Percentiles rank a stretch among this genome's conserved stretches.
Conservation (phyloP, 2,797 vertebrate genomes). For the Cygnus olor region DNA sequence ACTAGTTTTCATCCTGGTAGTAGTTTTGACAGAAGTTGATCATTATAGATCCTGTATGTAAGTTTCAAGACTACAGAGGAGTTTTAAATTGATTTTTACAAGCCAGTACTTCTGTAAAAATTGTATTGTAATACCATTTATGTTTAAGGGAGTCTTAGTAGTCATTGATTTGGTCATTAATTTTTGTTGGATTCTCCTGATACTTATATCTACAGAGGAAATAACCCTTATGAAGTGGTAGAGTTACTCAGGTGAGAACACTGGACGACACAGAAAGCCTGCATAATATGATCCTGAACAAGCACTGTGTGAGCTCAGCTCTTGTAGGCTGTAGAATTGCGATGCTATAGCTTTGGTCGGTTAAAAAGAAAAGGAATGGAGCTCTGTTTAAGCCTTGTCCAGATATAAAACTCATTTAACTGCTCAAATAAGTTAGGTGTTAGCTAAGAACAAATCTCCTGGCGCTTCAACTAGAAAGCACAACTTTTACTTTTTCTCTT, state of each 20-base stretch:
- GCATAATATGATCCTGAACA: neutral
- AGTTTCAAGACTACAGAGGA: neutral
- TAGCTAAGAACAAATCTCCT: neutral
- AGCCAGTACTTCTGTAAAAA: neutral
- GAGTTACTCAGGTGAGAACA: neutral
- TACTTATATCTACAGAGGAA: neutral
- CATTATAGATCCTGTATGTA: neutral
- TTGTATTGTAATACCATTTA: neutral
- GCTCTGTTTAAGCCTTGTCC: neutral
- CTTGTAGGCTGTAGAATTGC: neutral
- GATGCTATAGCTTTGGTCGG: neutral
- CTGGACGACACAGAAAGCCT: neutral
- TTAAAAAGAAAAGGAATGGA: neutral
- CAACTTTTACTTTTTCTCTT: neutral
- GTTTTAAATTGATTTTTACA: neutral
- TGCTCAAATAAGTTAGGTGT: neutral
- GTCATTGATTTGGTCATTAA: too few species aligned
- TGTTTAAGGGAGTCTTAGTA: neutral
- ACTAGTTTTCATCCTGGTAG: neutral
- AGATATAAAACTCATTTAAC: neutral
- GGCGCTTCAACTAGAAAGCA: constrained; percentile 4
- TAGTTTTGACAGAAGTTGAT: neutral
- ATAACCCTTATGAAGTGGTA: neutral
- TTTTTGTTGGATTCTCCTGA: neutral
- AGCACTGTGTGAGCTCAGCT: neutral